A percentile compares a stretch with the other conserved stretches of the same genome.
These are phyloP conservation scores for Rhopalosiphum nymphaeae DNA, from an alignment of 2,888 invertebrate genomes.

Conservation along the genomic window DNA sequence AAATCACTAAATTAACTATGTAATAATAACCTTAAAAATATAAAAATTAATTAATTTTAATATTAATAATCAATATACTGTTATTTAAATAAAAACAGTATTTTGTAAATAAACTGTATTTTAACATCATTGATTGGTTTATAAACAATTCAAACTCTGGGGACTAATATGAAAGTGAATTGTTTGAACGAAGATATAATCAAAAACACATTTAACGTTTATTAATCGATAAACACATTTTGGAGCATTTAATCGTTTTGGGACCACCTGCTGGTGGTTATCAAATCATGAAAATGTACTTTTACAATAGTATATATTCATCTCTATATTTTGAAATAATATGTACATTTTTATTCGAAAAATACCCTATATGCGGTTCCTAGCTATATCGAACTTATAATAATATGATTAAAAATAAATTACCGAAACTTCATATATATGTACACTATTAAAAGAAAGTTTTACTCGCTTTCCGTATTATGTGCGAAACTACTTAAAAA, in stretches of 20 bases:
- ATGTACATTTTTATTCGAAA: neutral
- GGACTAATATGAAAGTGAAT: conserved; percentile 1
- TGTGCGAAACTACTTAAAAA: neutral
- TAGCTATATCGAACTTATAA: neutral
- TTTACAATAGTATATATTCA: neutral
- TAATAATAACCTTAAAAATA: neutral
- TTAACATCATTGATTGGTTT: neutral
- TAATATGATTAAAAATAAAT: neutral
- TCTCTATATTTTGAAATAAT: neutral
- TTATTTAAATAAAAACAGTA: neutral
- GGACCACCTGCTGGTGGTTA: neutral
- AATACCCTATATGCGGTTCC: neutral
- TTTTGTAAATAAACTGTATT: neutral
- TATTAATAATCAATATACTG: neutral
- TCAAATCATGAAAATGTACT: neutral
- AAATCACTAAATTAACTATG: neutral
- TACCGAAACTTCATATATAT: neutral
- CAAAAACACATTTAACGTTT: conserved; percentile 33
- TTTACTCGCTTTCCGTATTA: neutral
- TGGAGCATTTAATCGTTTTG: conserved; percentile 33
- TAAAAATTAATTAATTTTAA: neutral
- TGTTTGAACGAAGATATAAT: conserved; percentile 10
- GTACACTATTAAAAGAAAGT: neutral
- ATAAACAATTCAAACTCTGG: conserved; percentile 4
- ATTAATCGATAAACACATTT: conserved; percentile 27